Evolutionary conservation across 2,888 invertebrate species (phyloP).

Genomic region (Ornithoptera alexandrae): DNA sequence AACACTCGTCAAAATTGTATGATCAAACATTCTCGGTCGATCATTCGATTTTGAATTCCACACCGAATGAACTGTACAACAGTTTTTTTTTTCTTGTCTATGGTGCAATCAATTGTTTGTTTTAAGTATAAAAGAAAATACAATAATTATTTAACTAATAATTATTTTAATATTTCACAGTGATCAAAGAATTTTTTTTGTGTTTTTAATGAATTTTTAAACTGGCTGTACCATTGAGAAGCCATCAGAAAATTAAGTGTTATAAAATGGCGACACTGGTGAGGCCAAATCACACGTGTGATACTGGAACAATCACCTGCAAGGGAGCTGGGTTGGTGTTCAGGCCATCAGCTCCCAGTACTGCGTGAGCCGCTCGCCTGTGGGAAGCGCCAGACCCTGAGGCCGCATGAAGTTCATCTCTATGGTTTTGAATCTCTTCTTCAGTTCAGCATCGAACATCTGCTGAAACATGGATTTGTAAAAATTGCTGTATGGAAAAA

Average conservation of each 20-base stretch:
- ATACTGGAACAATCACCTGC: background rate
- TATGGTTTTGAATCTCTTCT: slow-evolving; percentile 86
- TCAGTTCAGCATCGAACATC: slow-evolving; percentile 89
- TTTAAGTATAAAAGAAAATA: background rate
- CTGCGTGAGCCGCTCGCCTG: slow-evolving; percentile 83
- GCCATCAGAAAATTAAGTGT: background rate
- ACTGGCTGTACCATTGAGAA: background rate
- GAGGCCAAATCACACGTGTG: background rate
- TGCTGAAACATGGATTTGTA: slow-evolving; percentile 45
- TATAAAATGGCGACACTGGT: background rate
- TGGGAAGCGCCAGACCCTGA: slow-evolving; percentile 79
- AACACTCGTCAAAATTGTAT: slow-evolving; percentile 44
- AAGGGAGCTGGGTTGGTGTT: slow-evolving; percentile 30
- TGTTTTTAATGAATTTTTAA: too few relatives aligned
- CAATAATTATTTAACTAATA: background rate
- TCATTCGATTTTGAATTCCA: slow-evolving; percentile 45
- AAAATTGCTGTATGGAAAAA: background rate
- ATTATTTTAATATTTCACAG: too few relatives aligned
- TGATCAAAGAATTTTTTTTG: too few relatives aligned
- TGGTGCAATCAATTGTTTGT: too few relatives aligned
- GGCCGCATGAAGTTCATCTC: slow-evolving; percentile 88
- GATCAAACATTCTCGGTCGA: slow-evolving; percentile 49
- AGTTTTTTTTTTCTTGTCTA: too few relatives aligned
- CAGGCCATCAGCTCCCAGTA: slow-evolving; percentile 82
- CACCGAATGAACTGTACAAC: too few relatives aligned